Percentiles rank a stretch among this genome's conserved stretches.
Evolutionary conservation across 1,140 invertebrate species (phyloP).

Genomic region (Planococcus citri): DNA sequence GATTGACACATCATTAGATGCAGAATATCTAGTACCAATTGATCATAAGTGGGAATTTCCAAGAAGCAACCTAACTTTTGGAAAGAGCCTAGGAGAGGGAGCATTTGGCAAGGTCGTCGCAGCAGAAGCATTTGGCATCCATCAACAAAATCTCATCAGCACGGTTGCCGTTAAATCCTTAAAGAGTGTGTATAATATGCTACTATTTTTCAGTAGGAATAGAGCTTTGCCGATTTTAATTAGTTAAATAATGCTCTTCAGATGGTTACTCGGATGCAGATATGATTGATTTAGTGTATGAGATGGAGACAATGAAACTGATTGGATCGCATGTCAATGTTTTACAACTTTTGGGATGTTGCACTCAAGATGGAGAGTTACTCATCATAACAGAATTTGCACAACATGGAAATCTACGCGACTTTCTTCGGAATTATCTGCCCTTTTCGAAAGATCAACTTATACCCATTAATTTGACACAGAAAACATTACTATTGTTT

Average conservation of each 20-base stretch:
- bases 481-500: slow-evolving; percentile 90
- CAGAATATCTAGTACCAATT: slow-evolving; percentile 85
- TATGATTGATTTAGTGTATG: slow-evolving; percentile 89
- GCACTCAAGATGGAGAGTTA: slow-evolving; percentile 85
- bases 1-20: slow-evolving; percentile 45
- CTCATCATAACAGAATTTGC: slow-evolving; percentile 97
- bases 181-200: slow-evolving; percentile 87
- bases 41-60: slow-evolving; percentile 87
- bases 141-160: slow-evolving; percentile 50
- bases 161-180: slow-evolving; percentile 97
- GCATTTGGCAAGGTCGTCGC: slow-evolving; percentile 89
- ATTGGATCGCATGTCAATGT: slow-evolving; percentile 98
- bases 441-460: no score
- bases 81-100: slow-evolving; percentile 79
- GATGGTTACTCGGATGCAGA: slow-evolving; percentile 92
- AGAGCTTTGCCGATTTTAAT: no score
- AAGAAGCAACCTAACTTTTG: slow-evolving; percentile 57
- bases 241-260: slow-evolving; percentile 34
- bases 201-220: no score
- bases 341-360: slow-evolving; percentile 91
- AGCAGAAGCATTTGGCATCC: slow-evolving; percentile 60
- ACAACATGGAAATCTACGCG: slow-evolving; percentile 84
- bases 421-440: slow-evolving; percentile 78
- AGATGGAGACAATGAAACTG: slow-evolving; percentile 99
- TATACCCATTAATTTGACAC: no score